A percentile compares a stretch with the other conserved stretches of the same genome.
Conservation (phyloP, 2,797 vertebrate species). For the Muscicapa striata region DNA sequence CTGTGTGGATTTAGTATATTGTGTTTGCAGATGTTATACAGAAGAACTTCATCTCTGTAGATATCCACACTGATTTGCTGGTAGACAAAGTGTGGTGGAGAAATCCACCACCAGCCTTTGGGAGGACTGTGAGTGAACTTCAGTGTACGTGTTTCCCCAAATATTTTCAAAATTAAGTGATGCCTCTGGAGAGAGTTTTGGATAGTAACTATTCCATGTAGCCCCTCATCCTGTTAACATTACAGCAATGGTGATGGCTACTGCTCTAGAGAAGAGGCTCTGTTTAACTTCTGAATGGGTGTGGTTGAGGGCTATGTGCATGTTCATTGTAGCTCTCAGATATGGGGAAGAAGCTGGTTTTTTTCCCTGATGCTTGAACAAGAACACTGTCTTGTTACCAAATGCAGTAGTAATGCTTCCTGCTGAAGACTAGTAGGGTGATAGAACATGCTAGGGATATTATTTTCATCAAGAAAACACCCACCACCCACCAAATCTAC, state of each 20-base stretch:
- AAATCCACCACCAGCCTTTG: background rate
- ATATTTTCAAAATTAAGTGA: background rate
- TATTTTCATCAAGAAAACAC: background rate
- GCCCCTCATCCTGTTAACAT: background rate
- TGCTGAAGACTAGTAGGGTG: background rate
- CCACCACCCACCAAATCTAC: background rate
- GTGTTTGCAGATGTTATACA: background rate
- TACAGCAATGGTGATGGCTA: background rate
- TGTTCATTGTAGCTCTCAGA: background rate
- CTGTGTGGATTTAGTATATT: background rate
- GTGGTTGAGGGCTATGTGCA: background rate
- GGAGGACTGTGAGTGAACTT: background rate
- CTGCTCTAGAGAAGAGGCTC: background rate
- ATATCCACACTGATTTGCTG: background rate
- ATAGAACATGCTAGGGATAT: background rate
- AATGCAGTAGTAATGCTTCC: background rate
- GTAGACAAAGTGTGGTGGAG: background rate
- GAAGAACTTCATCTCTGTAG: background rate
- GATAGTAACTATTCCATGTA: background rate
- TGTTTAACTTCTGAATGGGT: background rate
- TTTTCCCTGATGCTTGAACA: background rate
- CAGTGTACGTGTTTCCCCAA: background rate
- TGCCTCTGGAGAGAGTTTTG: background rate
- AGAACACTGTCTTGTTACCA: background rate
- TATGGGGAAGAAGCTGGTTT: background rate